These are phyloP conservation scores for Peromyscus attwateri DNA, from an alignment of 2,797 vertebrate species.

Conservation along the genomic window DNA sequence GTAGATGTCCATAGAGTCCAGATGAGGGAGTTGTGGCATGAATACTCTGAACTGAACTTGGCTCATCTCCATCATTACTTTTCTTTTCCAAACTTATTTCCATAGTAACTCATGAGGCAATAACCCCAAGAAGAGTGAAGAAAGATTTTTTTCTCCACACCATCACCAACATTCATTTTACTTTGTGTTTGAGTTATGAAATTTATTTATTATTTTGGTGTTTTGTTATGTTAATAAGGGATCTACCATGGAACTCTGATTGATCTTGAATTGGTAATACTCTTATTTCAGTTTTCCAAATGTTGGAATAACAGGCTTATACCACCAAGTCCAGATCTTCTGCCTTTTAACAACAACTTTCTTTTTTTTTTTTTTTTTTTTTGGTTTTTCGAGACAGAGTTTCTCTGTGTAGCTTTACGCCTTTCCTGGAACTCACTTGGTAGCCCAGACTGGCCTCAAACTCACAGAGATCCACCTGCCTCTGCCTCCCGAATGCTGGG, in stretches of 20 bases:
- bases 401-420: too few species aligned
- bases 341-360: too few species aligned
- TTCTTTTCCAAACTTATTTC: not conserved
- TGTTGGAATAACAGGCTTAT: not conserved
- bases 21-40: not conserved
- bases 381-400: too few species aligned
- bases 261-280: not conserved
- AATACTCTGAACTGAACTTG: not conserved
- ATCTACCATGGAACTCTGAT: not conserved
- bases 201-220: not conserved
- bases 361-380: too few species aligned
- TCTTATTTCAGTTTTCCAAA: not conserved
- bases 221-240: not conserved
- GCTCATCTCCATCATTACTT: not conserved
- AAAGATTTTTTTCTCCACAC: not conserved
- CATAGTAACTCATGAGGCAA: not conserved
- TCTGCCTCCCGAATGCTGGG: too few species aligned
- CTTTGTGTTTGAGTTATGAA: not conserved
- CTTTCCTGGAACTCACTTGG: too few species aligned
- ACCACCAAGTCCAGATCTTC: not conserved
- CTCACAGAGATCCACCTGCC: too few species aligned
- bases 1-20: not conserved
- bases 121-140: not conserved
- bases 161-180: not conserved
- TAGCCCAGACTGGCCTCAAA: too few species aligned